Evolutionary conservation across 1,140 invertebrate genomes (phyloP).

Genomic region (Rhagoletis zephyria): DNA sequence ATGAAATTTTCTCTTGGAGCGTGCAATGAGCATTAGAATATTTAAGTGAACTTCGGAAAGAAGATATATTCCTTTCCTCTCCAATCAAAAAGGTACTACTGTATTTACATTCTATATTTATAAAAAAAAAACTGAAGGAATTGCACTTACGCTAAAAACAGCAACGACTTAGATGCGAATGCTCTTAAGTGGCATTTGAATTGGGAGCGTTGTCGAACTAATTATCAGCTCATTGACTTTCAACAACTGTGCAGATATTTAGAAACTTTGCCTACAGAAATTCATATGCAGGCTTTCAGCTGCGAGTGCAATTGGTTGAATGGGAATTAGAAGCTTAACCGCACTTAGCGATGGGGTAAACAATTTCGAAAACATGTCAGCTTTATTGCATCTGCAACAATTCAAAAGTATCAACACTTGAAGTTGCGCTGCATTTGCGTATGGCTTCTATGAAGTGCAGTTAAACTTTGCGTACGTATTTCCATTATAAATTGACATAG

Average conservation of each 20-base stretch:
- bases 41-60: no score
- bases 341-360: background rate
- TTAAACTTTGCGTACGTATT: background rate
- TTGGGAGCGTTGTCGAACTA: background rate
- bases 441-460: background rate
- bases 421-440: background rate
- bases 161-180: background rate
- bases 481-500: background rate
- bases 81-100: no score
- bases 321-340: constrained; percentile 9
- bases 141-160: background rate
- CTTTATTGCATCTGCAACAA: background rate
- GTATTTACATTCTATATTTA: no score
- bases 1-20: no score
- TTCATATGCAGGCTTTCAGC: background rate
- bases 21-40: no score
- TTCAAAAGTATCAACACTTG: background rate
- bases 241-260: no score
- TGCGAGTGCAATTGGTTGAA: background rate
- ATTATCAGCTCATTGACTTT: no score
- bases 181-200: background rate
- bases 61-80: no score
- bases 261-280: no score
- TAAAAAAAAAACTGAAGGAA: no score
- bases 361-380: background rate